Evolutionary conservation across 1,140 invertebrate species (phyloP), one percentile per base, ranked within the genome.

Genomic region (Myzus persicae): DNA sequence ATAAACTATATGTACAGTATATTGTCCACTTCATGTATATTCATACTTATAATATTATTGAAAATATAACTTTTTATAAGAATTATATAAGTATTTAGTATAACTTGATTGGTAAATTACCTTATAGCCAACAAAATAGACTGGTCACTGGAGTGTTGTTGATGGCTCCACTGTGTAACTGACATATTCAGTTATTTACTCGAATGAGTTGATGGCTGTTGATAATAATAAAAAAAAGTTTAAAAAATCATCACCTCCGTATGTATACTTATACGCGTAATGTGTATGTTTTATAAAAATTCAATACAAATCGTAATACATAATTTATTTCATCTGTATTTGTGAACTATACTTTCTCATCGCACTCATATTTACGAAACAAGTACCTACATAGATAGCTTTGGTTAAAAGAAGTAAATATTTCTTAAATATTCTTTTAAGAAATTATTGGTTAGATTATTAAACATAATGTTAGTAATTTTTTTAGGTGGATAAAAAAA

Each of bases 131-230:
- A 51, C 38, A 89, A 51, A 24, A 89, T 48, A 51, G 46, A 89
- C 87, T 36, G 46, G 46, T 89, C 46, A 38, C 36, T 24, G 20
- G 46, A 48, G 22, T 88, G n/a, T 48, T 48, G 85, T 14, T 48
- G 44, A 88, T 88, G n/a, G 7, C 9, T 89, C 46, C 46, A 51
- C 9, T 38, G 46, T 48, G 87, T 89, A 38, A 89, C 87, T 54
- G 48, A 89, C 48, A 54, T 89, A 54, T 89, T 89, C 24, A 36
- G 7, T 89, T 89, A 89, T 51, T 26, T 51, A 89, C 7, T 88
- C 31, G 87, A 48, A 40, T 51, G 7, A 22, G 8, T 89, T 26
- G 87, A 51, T 89, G 18, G 1, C n/a, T 36, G 8, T 48, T 89
- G 11, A 48, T 38, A 89, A 38, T 51, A 48, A 51, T 38, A 36